Conservation (phyloP, 2,113 vertebrate species). For the Tor tambroides region DNA sequence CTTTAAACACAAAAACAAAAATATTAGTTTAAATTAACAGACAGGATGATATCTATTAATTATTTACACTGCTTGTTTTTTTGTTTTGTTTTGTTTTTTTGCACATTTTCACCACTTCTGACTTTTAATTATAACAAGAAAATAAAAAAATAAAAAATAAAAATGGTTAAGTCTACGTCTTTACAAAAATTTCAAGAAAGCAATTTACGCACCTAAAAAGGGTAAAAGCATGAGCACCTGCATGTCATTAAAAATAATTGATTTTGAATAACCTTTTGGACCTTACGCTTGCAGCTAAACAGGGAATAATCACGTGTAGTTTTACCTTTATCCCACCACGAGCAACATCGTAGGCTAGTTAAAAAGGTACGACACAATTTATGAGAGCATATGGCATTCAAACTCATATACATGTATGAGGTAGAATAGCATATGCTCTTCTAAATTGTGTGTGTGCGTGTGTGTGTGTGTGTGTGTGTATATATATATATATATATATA, state of each 20-base stretch:
- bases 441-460: too few relatives aligned
- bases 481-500: too few relatives aligned
- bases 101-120: neutral
- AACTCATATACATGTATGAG: too few relatives aligned
- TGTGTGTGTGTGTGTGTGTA: too few relatives aligned
- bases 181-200: neutral
- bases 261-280: neutral
- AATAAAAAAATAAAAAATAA: too few relatives aligned
- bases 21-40: neutral
- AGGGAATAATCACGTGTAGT: neutral
- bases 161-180: neutral
- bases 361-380: neutral
- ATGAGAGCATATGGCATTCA: neutral
- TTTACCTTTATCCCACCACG: neutral
- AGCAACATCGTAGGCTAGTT: neutral
- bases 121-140: neutral
- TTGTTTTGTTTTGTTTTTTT: too few relatives aligned
- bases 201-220: neutral
- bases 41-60: neutral
- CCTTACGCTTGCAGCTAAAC: neutral
- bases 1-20: neutral
- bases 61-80: neutral
- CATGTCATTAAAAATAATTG: neutral
- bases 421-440: too few relatives aligned
- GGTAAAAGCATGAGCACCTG: neutral